Percentiles rank a stretch among this genome's conserved stretches.
Conservation (phyloP, 2,888 invertebrate species). For the Netelia fuscicornis region DNA sequence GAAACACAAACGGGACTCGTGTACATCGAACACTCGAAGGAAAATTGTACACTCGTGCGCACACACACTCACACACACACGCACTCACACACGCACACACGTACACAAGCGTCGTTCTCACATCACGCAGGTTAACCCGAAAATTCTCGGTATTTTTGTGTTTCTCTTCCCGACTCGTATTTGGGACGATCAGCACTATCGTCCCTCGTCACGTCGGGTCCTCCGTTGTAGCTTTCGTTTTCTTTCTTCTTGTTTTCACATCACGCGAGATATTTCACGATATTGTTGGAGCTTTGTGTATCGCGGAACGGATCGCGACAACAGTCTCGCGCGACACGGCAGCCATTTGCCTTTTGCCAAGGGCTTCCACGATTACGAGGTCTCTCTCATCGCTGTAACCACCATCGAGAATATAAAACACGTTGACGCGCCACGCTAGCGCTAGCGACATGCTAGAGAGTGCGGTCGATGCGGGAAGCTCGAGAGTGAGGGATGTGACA, state of each 20-base stretch:
- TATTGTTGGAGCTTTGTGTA: background rate
- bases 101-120: slow-evolving; percentile 21
- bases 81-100: background rate
- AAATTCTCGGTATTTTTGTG: background rate
- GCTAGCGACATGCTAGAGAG: background rate
- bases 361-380: slow-evolving; percentile 67
- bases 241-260: background rate
- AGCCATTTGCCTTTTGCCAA: slow-evolving; percentile 78
- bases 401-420: background rate
- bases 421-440: background rate
- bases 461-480: background rate
- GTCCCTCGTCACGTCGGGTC: no score
- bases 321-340: slow-evolving; percentile 72
- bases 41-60: background rate
- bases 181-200: background rate
- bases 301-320: slow-evolving; percentile 19
- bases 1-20: background rate
- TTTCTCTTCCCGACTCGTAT: background rate
- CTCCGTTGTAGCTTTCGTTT: no score
- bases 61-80: background rate
- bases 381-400: slow-evolving; percentile 19
- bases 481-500: background rate
- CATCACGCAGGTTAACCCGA: slow-evolving; percentile 38
- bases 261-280: slow-evolving; percentile 12
- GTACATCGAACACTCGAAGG: background rate